These are phyloP conservation scores for Drosophila lutescens DNA, from an alignment of 2,888 invertebrate genomes.

Conservation along the genomic window DNA sequence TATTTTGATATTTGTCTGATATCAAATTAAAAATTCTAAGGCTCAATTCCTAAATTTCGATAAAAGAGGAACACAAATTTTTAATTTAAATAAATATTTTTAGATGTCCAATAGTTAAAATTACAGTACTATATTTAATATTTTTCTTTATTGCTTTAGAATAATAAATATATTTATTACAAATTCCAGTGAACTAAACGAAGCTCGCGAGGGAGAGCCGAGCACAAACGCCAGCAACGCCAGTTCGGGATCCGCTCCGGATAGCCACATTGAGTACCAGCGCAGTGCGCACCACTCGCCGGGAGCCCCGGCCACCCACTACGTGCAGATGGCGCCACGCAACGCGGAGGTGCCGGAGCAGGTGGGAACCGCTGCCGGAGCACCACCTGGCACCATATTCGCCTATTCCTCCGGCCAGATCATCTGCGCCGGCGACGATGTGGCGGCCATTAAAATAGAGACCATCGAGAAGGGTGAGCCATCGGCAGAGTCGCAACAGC, in stretches of 20 bases:
- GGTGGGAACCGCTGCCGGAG: constrained; percentile 41
- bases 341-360: constrained; percentile 73
- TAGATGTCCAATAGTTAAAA: not conserved
- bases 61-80: too few species aligned
- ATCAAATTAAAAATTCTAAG: too few species aligned
- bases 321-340: constrained; percentile 82
- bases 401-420: constrained; percentile 75
- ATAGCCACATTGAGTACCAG: constrained; percentile 74
- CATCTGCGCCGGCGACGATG: constrained; percentile 77
- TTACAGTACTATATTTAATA: not conserved
- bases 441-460: constrained; percentile 81
- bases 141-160: not conserved
- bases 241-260: constrained; percentile 62
- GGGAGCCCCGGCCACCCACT: constrained; percentile 65
- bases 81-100: too few species aligned
- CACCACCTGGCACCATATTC: constrained; percentile 69
- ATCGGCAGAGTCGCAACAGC: constrained; percentile 60
- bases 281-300: constrained; percentile 76
- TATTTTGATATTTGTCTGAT: too few species aligned
- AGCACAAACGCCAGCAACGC: constrained; percentile 59
- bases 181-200: constrained; percentile 76
- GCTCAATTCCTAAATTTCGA: too few species aligned
- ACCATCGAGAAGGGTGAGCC: constrained; percentile 80
- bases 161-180: not conserved
- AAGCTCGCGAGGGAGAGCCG: constrained; percentile 77